Evolutionary conservation across 2,113 vertebrate species (phyloP), one percentile per base, ranked within the genome.

Genomic region (Elgaria multicarinata): DNA sequence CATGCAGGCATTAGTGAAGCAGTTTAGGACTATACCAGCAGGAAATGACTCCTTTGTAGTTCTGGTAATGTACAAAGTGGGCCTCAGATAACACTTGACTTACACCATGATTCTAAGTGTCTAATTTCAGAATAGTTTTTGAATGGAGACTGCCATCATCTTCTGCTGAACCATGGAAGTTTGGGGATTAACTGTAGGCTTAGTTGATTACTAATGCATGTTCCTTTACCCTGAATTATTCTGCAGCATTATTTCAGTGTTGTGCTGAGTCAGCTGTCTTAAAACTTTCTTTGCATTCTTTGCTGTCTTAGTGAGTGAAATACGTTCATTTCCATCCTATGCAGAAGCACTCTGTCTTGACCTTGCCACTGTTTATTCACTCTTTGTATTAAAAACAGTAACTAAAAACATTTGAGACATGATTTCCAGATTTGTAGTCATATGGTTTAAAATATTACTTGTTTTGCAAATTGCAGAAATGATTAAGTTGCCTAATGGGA

Each of bases 131-230:
- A 79, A 46, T 12, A 66, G 39, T 31, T 67, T 46, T 83, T 4
- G 18, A 71, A 71, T 71, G 18, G 31, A 50, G 18, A 14, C 31
- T 50, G 44, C 31, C 24, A 24, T 39, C 20, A n/a, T 50, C 18
- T 4, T 84, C 26, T n/a, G 18, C 28, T 62, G 26, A 84, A 28
- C 31, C 8, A 22, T 46, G 42, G 82, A 84, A 69, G 28, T 31
- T 18, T 53, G 28, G 75, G 42, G 14, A 76, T 79, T 6, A 0
- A 0, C 16, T 0, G 0, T 7, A 36, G 55, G 39, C 12, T 2
- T 66, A 0, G 0, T n/a, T 9, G 0, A 42, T 44, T 67, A 71
- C 83, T 55, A 87, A 67, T 44, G 92, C 69, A 39, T 33, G 0
- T 7, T 0, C 82, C 6, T 67, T 62, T 58, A 26, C 0, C 3